A percentile compares a stretch with the other conserved stretches of the same genome.
These are phyloP conservation scores for Artemisiospiza belli DNA, from an alignment of 2,113 vertebrate species.

Conservation along the genomic window DNA sequence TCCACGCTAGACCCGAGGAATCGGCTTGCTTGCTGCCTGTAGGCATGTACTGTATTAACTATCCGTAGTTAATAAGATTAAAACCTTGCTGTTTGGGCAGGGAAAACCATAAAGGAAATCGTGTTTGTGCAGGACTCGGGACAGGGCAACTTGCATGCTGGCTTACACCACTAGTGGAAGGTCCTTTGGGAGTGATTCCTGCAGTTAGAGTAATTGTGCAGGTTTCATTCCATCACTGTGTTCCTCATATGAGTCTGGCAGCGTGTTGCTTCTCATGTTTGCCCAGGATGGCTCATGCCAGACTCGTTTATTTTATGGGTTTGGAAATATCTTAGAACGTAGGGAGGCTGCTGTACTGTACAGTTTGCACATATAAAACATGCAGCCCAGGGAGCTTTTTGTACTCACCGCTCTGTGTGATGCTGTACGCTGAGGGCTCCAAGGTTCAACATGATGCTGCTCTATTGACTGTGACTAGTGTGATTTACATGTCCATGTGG, in stretches of 20 bases:
- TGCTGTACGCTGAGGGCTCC: not conserved
- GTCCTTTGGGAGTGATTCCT: not conserved
- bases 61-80: not conserved
- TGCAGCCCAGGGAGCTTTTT: not conserved
- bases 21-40: not conserved
- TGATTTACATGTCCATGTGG: not conserved
- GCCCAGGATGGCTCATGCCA: not conserved
- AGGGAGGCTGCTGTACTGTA: not conserved
- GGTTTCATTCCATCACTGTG: accelerated
- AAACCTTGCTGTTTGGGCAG: not conserved
- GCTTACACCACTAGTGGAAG: accelerated
- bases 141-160: not conserved
- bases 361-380: not conserved
- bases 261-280: not conserved
- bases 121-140: not conserved
- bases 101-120: accelerated
- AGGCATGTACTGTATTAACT: accelerated
- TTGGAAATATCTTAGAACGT: not conserved
- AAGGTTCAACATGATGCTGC: not conserved
- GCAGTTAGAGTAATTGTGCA: not conserved
- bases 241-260: not conserved
- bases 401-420: not conserved
- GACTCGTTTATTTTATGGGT: not conserved
- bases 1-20: accelerated
- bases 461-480: not conserved